Evolutionary conservation across 2,797 vertebrate species (phyloP), one percentile per base, ranked within the genome.

Genomic region (Ibycter americanus): DNA sequence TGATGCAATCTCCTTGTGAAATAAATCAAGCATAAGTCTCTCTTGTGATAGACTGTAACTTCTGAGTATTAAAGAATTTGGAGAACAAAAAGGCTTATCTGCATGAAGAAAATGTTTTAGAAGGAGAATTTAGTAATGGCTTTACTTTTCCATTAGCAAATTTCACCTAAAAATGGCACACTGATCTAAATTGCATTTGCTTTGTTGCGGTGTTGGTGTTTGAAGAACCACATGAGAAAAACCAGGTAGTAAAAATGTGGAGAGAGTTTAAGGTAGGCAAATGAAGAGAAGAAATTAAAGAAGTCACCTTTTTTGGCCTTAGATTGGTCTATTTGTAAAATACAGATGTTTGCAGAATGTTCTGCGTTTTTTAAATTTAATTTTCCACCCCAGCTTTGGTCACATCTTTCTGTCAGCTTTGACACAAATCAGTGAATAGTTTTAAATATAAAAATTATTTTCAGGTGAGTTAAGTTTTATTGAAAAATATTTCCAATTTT

Each of bases 401-500:
- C 7, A 2, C 31, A 19, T 8, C 5, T 58, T 89, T 87, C 63
- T 77, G n/a, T 67, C 55, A 46, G 26, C 26, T 79, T 90, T 74
- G 44, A 74, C 52, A 56, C 6, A 66, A 52, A 46, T 72, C 25
- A 15, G 12, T 8, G 5, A 63, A 16, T 31, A 29, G 27, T 59
- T 93, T 74, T 22, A 85, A 85, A 73, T 51, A 17, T 20, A 61
- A 12, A 70, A 51, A 52, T 20, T 29, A 9, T 80, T 90, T 93
- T 87, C 78, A 55, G 25, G 10, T 40, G 32, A 34, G 20, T 67
- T 78, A 54, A 40, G 8, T 59, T 85, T 29, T 25, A 58, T 31
- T 46, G 56, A 79, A 82, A 72, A 92, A 18, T 42, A 68, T 76
- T 89, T 87, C 62, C 23, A 61, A 15, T 51, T 89, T 91, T 46